Conservation (phyloP, 2,797 vertebrate genomes). For the Characodon lateralis region DNA sequence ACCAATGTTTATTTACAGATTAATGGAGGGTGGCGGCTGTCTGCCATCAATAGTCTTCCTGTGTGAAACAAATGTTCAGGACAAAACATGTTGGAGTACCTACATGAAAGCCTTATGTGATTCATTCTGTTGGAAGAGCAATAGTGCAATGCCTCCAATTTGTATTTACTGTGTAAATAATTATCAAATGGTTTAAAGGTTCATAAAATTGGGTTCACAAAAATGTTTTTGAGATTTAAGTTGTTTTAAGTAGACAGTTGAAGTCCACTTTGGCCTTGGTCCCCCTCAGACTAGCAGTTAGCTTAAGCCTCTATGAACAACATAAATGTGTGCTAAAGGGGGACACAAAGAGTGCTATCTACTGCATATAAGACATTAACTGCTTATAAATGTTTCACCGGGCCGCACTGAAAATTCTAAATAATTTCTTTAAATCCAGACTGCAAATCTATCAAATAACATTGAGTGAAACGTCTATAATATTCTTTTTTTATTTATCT, state of each 20-base stretch:
- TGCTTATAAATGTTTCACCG: neutral
- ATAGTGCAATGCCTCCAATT: neutral
- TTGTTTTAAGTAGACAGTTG: neutral
- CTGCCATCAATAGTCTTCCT: neutral
- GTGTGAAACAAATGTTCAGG: neutral
- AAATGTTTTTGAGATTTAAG: neutral
- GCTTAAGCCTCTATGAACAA: neutral
- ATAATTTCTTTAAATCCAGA: neutral
- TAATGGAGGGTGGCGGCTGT: neutral
- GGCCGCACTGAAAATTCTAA: neutral
- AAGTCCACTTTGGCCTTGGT: neutral
- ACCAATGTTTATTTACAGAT: neutral
- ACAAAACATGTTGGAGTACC: neutral
- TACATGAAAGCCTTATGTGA: neutral
- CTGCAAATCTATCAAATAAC: neutral
- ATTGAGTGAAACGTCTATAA: neutral
- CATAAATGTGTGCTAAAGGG: neutral
- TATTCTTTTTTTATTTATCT: neutral
- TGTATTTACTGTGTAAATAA: neutral
- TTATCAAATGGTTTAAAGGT: neutral
- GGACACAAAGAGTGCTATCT: neutral
- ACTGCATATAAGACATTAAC: neutral
- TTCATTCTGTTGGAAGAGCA: no score
- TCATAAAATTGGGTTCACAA: neutral
- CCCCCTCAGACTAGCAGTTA: neutral